phyloP scores from a whole-genome alignment of 2,797 vertebrate genomes.

The Argya squamiceps region DNA sequence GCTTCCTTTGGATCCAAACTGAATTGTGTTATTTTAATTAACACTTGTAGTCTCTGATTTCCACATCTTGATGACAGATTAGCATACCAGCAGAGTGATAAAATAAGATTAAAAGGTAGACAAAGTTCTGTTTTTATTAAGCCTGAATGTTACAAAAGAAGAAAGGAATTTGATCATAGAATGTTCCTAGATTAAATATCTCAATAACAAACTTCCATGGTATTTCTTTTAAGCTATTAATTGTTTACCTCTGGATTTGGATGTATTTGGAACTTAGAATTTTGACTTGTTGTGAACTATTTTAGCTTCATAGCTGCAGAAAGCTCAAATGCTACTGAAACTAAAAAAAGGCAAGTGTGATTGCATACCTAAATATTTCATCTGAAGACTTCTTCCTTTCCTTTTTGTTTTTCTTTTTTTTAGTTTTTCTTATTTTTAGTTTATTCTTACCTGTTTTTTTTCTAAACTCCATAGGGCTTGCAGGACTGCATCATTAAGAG shows the following conservation, averaged over 20 bases:
- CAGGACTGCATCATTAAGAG: not conserved
- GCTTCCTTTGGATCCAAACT: not conserved
- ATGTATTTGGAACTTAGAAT: not conserved
- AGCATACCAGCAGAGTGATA: constrained; percentile 35
- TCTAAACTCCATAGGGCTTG: not conserved
- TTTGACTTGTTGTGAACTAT: not conserved
- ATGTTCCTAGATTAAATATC: constrained; percentile 14
- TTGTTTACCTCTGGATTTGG: not conserved
- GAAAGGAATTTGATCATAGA: not conserved
- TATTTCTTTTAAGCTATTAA: not conserved
- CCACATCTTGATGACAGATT: constrained; percentile 39
- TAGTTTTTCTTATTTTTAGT: rapidly evolving
- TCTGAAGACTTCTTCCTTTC: not conserved
- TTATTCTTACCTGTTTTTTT: not conserved
- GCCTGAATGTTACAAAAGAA: not conserved
- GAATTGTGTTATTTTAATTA: constrained; percentile 53
- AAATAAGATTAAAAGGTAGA: constrained; percentile 61
- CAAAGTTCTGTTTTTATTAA: constrained; percentile 36
- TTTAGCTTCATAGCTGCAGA: not conserved
- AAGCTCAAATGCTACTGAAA: not conserved
- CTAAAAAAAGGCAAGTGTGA: not conserved
- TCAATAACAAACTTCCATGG: not conserved
- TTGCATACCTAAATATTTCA: not conserved
- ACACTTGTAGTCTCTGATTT: constrained; percentile 20
- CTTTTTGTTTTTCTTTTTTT: not conserved